Evolutionary conservation across 2,113 vertebrate genomes (phyloP).

Genomic region (Nothobranchius furzeri): DNA sequence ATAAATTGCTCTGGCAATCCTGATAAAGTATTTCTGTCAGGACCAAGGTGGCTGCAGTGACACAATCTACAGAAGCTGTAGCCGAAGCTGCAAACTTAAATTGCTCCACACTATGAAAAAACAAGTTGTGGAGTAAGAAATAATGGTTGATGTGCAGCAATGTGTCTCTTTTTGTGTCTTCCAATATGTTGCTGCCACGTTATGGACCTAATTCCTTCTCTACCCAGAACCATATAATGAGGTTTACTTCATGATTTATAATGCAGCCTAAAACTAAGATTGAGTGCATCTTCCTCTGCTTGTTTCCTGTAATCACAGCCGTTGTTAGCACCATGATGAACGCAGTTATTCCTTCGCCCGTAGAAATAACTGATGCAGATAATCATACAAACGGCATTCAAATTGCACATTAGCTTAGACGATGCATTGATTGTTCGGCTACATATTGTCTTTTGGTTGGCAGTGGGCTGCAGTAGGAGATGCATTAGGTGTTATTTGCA

Average conservation of each 20-base stretch:
- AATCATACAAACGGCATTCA: slow-evolving; percentile 29
- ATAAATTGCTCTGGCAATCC: not conserved
- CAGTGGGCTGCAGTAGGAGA: slow-evolving; percentile 31
- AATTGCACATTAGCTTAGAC: slow-evolving; percentile 16
- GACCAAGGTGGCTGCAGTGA: not conserved
- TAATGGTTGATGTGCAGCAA: not conserved
- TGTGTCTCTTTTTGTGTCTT: slow-evolving; percentile 5
- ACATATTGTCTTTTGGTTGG: slow-evolving; percentile 12
- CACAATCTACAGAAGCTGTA: not conserved
- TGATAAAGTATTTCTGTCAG: not conserved
- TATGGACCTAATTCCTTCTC: slow-evolving; percentile 4
- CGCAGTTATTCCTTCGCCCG: slow-evolving; percentile 20
- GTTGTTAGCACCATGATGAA: slow-evolving; percentile 45
- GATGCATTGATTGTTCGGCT: slow-evolving; percentile 31
- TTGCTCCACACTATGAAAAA: not conserved
- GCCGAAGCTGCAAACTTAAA: not conserved
- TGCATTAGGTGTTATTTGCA: slow-evolving; percentile 18
- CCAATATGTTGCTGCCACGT: slow-evolving; percentile 4
- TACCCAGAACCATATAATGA: slow-evolving; percentile 10
- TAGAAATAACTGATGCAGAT: slow-evolving; percentile 27
- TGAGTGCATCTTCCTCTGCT: slow-evolving; percentile 31
- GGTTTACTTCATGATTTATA: slow-evolving; percentile 33
- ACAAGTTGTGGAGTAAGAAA: not conserved
- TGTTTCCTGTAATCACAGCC: slow-evolving; percentile 40
- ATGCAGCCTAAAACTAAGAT: slow-evolving; percentile 20